Base-by-base conservation (phyloP, 2,797 vertebrate genomes). In the Glyptemys insculpta region DNA sequence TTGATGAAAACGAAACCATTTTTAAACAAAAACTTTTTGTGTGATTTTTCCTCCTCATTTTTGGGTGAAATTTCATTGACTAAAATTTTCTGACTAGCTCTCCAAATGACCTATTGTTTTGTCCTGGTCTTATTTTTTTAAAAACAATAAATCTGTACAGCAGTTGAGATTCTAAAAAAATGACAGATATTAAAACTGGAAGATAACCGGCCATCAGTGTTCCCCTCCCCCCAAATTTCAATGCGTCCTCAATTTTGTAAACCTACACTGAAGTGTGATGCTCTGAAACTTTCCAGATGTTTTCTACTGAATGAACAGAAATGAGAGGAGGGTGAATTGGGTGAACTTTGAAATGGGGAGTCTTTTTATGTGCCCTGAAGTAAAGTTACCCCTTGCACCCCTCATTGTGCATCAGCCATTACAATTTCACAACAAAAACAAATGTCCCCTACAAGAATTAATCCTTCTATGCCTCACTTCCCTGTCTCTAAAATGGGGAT, bases 31-130 rank as follows among this genome's bases (percentile, higher is more conserved):
- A 23, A 72, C 19, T 19, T 15, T 54, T 2, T 16, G 29, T 31
- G 12, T 4, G 0, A 8, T 34, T 62, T 23, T 37, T 68, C 74
- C 16, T 0, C 16, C 78, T 4, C 1, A 37, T 34, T 52, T 47
- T 15, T 1, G 0, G 1, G 50, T 5, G 11, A 41, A 21, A 29
- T 16, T 53, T 25, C 53, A 57, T 6, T 44, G 37, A 91, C 21
- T 1, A 8, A 54, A 5, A 50, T 18, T 82, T 1, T 34, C n/a
- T 83, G 25, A 37, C 1, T 14, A 82, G 19, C 57, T 86, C 27
- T 81, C 16, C 29, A 78, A 83, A 18, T 50, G 57, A 37, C 9
- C 5, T 10, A 79, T 41, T 81, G 31, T 79, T 92, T 56, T 79
- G 47, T 1, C 37, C 65, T 88, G 16, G 15, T 4, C 34, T n/a